Evolutionary conservation across 1,140 invertebrate species (phyloP), one percentile per base, ranked within the genome.

Genomic region (Dysdera silvatica): DNA sequence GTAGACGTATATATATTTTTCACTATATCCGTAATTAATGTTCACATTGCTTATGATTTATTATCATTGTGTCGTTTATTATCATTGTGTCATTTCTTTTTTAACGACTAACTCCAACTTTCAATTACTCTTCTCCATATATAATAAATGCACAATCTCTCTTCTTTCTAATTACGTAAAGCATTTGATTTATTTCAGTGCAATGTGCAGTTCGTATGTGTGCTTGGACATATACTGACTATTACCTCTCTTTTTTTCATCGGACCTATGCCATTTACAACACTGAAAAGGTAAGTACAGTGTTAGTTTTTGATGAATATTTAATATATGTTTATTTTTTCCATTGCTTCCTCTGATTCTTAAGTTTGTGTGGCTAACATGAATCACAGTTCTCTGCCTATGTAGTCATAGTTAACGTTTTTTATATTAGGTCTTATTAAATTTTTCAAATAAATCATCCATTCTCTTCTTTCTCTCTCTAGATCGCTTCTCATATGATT

Each of bases 251-350:
- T 64, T 16, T 4, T 69, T 18, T 43, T 70, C 7, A 57, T 70
- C 43, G 69, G 69, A 20, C 69, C 69, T 23, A 24, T 64, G 3
- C 69, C 69, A 6, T 69, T 66, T 18, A 28, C 68, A 12, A 6
- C 20, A 8, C 29, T 60, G 6, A 20, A 40, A 23, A n/a, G 57
- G 64, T 66, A 35, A 55, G 64, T 66, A 40, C 10, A 3, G 20
- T 6, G 35, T 47, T 37, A 1, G 16, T 24, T 41, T 24, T 41
- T 56, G 16, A 47, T 24, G 5, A 28, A 29, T n/a, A 51, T 5
- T 3, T 51, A 3, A 31, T 51, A 20, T 40, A n/a, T n/a, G n/a
- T n/a, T n/a, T n/a, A n/a, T n/a, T n/a, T n/a, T n/a, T n/a, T n/a
- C n/a, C n/a, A n/a, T n/a, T n/a, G n/a, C n/a, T n/a, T n/a, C n/a